Percentiles rank a stretch among this genome's conserved stretches.
Conservation (phyloP, 2,797 vertebrate species). For the Pseudochirops corinnae region DNA sequence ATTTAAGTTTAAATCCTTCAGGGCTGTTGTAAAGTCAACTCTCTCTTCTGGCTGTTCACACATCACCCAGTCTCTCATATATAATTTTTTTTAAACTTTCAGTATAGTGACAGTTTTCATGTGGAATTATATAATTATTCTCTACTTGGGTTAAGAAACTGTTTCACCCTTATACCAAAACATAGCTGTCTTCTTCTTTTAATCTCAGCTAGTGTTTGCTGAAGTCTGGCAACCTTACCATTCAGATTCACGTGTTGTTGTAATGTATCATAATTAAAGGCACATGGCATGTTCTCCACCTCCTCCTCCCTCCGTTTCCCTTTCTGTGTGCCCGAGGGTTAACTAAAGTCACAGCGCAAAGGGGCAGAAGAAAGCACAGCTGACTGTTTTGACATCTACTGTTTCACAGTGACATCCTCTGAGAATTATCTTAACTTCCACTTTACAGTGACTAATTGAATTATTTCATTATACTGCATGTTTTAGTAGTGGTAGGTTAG, state of each 20-base stretch:
- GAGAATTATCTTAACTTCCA: slow-evolving; percentile 59
- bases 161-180: background rate
- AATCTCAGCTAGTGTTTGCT: background rate
- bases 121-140: slow-evolving; percentile 18
- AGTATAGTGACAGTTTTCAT: background rate
- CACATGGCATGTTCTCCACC: background rate
- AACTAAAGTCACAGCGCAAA: slow-evolving; percentile 63
- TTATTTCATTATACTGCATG: background rate
- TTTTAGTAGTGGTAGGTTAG: slow-evolving; percentile 53
- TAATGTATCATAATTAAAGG: slow-evolving; percentile 67
- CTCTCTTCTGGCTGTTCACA: background rate
- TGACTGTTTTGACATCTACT: slow-evolving; percentile 54
- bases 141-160: slow-evolving; percentile 1
- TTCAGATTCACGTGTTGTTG: slow-evolving; percentile 40
- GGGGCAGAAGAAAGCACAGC: slow-evolving; percentile 3
- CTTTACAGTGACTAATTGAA: slow-evolving; percentile 32
- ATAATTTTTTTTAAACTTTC: background rate
- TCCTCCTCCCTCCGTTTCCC: slow-evolving; percentile 15
- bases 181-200: slow-evolving; percentile 45
- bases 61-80: background rate
- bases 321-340: slow-evolving; percentile 60
- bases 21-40: slow-evolving; percentile 29
- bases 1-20: background rate
- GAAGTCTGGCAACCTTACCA: slow-evolving; percentile 23
- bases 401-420: slow-evolving; percentile 21